Evolutionary conservation across 2,888 invertebrate genomes (phyloP).

Genomic region (Acleris cristana): DNA sequence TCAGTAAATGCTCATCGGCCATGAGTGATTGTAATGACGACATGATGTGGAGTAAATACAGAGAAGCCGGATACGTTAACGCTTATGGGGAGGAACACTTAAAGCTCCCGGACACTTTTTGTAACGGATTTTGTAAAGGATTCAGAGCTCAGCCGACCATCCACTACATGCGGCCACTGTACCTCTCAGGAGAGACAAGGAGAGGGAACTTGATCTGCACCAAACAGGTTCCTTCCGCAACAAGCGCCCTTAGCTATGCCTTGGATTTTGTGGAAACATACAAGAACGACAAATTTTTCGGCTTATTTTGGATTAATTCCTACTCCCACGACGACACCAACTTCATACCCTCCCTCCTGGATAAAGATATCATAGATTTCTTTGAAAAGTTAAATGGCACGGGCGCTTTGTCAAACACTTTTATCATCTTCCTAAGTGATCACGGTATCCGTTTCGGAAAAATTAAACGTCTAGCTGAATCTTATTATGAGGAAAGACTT

Average conservation of each 20-base stretch:
- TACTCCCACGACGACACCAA: constrained; percentile 88
- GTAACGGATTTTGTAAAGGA: constrained; percentile 80
- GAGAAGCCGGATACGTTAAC: constrained; percentile 87
- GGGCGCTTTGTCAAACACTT: constrained; percentile 85
- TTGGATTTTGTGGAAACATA: constrained; percentile 85
- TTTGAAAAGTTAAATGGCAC: constrained; percentile 78
- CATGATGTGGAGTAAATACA: constrained; percentile 90
- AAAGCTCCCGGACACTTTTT: constrained; percentile 86
- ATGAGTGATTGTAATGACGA: constrained; percentile 86
- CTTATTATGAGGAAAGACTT: constrained; percentile 90
- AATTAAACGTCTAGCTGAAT: constrained; percentile 86
- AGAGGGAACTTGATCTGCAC: constrained; percentile 67
- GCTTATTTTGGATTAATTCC: constrained; percentile 90
- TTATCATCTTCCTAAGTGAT: constrained; percentile 89
- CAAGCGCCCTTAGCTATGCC: constrained; percentile 87
- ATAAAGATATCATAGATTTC: constrained; percentile 81
- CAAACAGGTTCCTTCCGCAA: constrained; percentile 81
- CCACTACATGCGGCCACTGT: constrained; percentile 90
- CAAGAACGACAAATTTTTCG: constrained; percentile 85
- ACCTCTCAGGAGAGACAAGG: constrained; percentile 85
- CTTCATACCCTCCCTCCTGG: constrained; percentile 86
- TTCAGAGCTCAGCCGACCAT: constrained; percentile 90
- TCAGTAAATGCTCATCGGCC: constrained; percentile 71
- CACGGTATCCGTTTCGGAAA: constrained; percentile 90
- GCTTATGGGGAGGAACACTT: constrained; percentile 91